Evolutionary conservation across 2,888 invertebrate species (phyloP).

Genomic region (Bursaphelenchus okinawaensis): DNA sequence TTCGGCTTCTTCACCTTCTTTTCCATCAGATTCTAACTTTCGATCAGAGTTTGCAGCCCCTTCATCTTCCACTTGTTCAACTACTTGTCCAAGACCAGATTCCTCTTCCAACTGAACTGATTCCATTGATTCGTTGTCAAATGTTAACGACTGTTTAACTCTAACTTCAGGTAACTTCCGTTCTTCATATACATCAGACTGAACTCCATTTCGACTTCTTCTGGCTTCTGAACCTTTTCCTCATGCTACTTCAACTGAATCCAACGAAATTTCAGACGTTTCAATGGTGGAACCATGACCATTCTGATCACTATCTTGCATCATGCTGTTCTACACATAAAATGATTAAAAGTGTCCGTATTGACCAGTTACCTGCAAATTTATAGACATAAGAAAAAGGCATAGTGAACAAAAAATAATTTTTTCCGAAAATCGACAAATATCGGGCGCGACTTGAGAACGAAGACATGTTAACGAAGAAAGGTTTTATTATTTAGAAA

Average conservation of each 20-base stretch:
- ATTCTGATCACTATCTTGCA: not conserved
- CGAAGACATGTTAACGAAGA: too few species aligned
- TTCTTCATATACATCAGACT: not conserved
- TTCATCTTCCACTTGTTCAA: not conserved
- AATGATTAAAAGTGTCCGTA: too few species aligned
- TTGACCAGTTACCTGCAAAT: too few species aligned
- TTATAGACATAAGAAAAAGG: too few species aligned
- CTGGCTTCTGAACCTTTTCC: too few species aligned
- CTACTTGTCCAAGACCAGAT: not conserved
- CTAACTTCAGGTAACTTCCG: not conserved
- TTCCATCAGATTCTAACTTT: not conserved
- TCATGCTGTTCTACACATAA: not conserved
- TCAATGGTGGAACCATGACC: too few species aligned
- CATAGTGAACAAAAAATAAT: too few species aligned
- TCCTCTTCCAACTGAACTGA: not conserved
- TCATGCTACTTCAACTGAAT: too few species aligned
- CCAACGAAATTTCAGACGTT: too few species aligned
- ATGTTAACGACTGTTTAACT: not conserved
- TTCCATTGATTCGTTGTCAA: not conserved
- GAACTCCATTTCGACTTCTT: not conserved
- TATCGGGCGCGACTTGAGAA: too few species aligned
- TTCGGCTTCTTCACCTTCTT: not conserved
- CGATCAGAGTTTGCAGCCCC: not conserved
- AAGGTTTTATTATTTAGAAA: too few species aligned
- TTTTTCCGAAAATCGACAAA: too few species aligned